phyloP scores from a whole-genome alignment of 2,888 invertebrate species.

The Griposia aprilina region DNA sequence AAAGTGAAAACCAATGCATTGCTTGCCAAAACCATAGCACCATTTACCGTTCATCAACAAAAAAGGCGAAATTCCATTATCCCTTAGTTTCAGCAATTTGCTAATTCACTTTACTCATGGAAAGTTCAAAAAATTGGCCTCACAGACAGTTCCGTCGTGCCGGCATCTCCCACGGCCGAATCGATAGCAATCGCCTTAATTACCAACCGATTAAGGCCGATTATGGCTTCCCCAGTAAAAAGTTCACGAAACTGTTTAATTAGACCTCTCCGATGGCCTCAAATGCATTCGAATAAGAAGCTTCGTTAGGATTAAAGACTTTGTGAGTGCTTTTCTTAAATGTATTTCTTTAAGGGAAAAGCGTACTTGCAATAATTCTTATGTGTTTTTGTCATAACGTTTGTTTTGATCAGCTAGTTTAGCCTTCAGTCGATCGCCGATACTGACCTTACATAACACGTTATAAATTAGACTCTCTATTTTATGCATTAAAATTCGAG shows the following conservation, averaged over 20 bases:
- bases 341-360: conserved; percentile 31
- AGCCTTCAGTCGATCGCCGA: background rate
- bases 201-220: conserved; percentile 72
- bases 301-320: conserved; percentile 63
- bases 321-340: conserved; percentile 39
- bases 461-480: background rate
- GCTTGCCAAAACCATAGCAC: conserved; percentile 40
- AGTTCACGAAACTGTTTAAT: conserved; percentile 71
- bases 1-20: conserved; percentile 30
- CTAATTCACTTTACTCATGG: conserved; percentile 60
- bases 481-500: background rate
- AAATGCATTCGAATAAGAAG: conserved; percentile 67
- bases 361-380: conserved; percentile 10
- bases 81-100: conserved; percentile 57
- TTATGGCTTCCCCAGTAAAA: conserved; percentile 70
- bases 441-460: conserved; percentile 14
- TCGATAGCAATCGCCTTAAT: conserved; percentile 75
- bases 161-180: conserved; percentile 70
- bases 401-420: background rate
- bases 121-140: conserved; percentile 70
- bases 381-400: background rate
- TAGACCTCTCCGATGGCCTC: conserved; percentile 65
- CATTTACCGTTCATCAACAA: conserved; percentile 58
- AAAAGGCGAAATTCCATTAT: conserved; percentile 58
- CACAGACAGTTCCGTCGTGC: conserved; percentile 68